Percentiles rank a stretch among this genome's conserved stretches.
Conservation (phyloP, 2,888 invertebrate genomes). For the Spicauda simplicius region DNA sequence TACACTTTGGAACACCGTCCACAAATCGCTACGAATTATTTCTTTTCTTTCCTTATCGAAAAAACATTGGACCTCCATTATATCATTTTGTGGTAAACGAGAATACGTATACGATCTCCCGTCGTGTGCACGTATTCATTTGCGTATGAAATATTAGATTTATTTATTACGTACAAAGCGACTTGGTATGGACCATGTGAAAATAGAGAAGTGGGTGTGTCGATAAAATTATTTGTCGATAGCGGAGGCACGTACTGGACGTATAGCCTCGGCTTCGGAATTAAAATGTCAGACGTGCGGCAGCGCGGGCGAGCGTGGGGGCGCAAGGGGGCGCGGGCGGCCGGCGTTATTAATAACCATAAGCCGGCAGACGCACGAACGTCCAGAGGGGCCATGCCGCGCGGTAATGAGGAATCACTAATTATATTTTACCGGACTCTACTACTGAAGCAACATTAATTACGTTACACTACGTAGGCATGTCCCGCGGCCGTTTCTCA, state of each 20-base stretch:
- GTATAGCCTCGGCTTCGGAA: slow-evolving; percentile 76
- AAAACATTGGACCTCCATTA: slow-evolving; percentile 24
- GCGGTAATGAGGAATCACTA: slow-evolving; percentile 84
- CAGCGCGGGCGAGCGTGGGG: slow-evolving; percentile 70
- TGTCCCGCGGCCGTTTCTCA: slow-evolving; percentile 21
- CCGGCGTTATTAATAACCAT: slow-evolving; percentile 84
- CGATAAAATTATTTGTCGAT: slow-evolving; percentile 76
- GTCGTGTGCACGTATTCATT: not conserved
- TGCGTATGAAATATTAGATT: slow-evolving; percentile 3
- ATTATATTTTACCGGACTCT: slow-evolving; percentile 84
- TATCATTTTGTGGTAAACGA: slow-evolving; percentile 1
- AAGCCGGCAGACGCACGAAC: slow-evolving; percentile 85
- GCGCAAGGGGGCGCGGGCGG: slow-evolving; percentile 58
- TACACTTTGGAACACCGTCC: slow-evolving; percentile 43
- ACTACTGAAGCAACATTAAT: slow-evolving; percentile 72
- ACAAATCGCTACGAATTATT: slow-evolving; percentile 40
- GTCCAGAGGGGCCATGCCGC: slow-evolving; percentile 83
- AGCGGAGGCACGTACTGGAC: slow-evolving; percentile 63
- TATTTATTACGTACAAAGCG: slow-evolving; percentile 10
- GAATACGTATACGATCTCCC: not conserved
- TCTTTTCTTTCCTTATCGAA: slow-evolving; percentile 34
- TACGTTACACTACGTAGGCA: slow-evolving; percentile 52
- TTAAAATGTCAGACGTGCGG: slow-evolving; percentile 85
- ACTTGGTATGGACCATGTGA: slow-evolving; percentile 5
- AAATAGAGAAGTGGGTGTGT: slow-evolving; percentile 64